Base-by-base conservation (phyloP, 1,140 invertebrate genomes). In the Leguminivora glycinivorella region DNA sequence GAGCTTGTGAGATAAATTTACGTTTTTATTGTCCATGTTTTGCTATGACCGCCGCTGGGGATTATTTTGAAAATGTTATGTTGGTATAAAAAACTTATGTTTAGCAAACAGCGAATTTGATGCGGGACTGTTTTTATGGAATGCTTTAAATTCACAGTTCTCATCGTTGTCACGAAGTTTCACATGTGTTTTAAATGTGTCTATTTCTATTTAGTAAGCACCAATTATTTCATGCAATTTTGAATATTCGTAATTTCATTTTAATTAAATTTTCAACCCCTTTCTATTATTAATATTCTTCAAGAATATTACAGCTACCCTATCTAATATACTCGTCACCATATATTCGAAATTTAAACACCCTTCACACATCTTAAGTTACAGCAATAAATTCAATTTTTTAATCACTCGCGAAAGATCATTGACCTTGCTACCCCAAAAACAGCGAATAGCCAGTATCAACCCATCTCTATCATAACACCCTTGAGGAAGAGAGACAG, bases 321-420 rank as follows among this genome's bases (percentile, higher is more conserved):
- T 52, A 22, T 52, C 47, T 52, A 19, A 52, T 52, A 52, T 6
- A 52, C 19, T 52, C 47, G 19, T 52, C 47, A 52, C 47, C 47
- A 22, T 52, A 52, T 22, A 52, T 52, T 22, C 19, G n/a, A 17
- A 22, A 52, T 52, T 52, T 52, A 52, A 52, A 19, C 26, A 63
- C 58, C 58, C 25, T 63, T 63, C 26, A 14, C n/a, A 17, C 58
- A 29, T 29, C 58, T 63, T 63, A 31, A 63, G 58, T 63, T 63
- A 63, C 58, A 63, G 26, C 58, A 34, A 63, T 63, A 63, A 29
- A 63, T 31, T 17, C 4, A 7, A 24, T 63, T 63, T 60, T 63
- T 31, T 63, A 63, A 63, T 63, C 25, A 63, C 58, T 63, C 4
- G 4, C 26, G 17, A 63, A 63, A 29, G 58, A 29, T 63, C 58